phyloP scores from a whole-genome alignment of 2,113 vertebrate genomes.

The Psettodes erumei region DNA sequence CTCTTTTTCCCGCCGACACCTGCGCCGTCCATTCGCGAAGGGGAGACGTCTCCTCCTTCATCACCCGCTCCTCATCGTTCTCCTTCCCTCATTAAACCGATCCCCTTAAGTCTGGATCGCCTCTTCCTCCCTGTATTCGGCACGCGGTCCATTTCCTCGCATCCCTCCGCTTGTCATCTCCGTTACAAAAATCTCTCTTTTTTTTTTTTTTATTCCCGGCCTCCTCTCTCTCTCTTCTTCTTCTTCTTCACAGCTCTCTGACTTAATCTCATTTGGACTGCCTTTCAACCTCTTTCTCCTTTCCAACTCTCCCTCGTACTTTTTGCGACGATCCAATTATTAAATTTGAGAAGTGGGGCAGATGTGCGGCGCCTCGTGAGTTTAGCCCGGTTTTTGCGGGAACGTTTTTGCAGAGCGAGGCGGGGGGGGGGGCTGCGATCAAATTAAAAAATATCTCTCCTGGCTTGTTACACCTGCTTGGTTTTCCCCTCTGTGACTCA shows the following conservation, averaged over 20 bases:
- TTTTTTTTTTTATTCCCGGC: constrained; percentile 19
- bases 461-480: constrained; percentile 38
- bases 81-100: constrained; percentile 40
- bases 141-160: constrained; percentile 39
- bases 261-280: constrained; percentile 29
- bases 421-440: constrained; percentile 20
- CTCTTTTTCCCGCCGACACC: too few relatives aligned
- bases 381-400: not conserved
- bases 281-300: not conserved
- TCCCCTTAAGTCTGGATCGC: constrained; percentile 6
- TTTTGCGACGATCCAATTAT: not conserved
- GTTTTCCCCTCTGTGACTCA: not conserved
- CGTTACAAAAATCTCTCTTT: constrained; percentile 25
- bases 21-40: too few relatives aligned
- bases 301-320: not conserved
- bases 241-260: constrained; percentile 11
- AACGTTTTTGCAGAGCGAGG: constrained; percentile 5
- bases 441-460: constrained; percentile 37
- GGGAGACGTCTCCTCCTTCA: constrained; percentile 4
- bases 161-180: constrained; percentile 45
- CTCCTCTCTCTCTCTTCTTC: constrained; percentile 9
- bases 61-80: constrained; percentile 4
- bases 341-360: not conserved
- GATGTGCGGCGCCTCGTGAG: not conserved
- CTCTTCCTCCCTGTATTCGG: constrained; percentile 19